These are phyloP conservation scores for Cepphus grylle DNA, from an alignment of 2,113 vertebrate genomes.

Conservation along the genomic window DNA sequence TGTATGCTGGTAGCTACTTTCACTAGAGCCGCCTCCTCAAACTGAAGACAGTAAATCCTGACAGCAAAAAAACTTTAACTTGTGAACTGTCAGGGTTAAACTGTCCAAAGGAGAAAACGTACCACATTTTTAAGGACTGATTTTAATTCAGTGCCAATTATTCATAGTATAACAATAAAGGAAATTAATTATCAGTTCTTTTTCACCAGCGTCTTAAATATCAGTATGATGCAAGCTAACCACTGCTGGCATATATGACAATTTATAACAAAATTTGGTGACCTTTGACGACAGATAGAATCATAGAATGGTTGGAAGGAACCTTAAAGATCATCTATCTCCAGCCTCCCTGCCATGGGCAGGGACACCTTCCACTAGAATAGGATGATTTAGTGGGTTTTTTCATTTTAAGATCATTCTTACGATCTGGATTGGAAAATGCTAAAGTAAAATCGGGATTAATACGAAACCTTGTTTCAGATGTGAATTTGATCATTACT, in stretches of 20 bases:
- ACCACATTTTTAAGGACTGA: neutral
- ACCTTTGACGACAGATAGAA: neutral
- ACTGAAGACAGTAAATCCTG: neutral
- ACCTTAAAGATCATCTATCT: neutral
- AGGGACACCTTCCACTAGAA: neutral
- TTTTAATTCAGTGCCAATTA: neutral
- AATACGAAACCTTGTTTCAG: neutral
- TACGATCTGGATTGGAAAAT: neutral
- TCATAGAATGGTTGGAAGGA: neutral
- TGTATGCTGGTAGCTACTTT: neutral
- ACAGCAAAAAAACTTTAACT: neutral
- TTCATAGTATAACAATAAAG: neutral
- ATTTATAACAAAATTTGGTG: neutral
- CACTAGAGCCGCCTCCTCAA: neutral
- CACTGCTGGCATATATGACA: neutral
- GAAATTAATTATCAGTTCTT: neutral
- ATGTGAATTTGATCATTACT: neutral
- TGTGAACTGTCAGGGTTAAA: neutral
- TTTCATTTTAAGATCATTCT: neutral
- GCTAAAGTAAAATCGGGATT: slow-evolving; percentile 9
- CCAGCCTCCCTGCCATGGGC: neutral
- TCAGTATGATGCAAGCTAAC: neutral
- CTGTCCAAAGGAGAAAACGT: neutral
- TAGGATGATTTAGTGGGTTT: neutral
- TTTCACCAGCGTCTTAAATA: neutral